phyloP scores from a whole-genome alignment of 2,113 vertebrate species.

The Syngnathoides biaculeatus region DNA sequence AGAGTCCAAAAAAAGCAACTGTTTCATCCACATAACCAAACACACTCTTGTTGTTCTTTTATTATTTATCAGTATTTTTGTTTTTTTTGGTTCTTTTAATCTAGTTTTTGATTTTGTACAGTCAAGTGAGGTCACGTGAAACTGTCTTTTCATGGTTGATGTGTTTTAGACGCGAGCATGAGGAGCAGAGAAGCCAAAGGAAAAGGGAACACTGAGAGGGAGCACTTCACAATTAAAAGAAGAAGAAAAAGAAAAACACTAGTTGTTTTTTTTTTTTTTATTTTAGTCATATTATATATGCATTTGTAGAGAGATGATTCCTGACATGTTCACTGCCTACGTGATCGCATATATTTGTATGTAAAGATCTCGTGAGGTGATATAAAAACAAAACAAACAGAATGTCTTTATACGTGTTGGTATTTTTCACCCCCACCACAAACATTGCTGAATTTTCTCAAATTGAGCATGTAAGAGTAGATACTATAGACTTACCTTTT shows the following conservation, averaged over 20 bases:
- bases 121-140: conserved; percentile 53
- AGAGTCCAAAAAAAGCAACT: conserved; percentile 30
- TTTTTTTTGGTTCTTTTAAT: conserved; percentile 43
- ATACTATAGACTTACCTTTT: conserved; percentile 56
- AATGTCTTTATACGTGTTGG: conserved; percentile 55
- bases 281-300: conserved; percentile 54
- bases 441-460: conserved; percentile 49
- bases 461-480: conserved; percentile 55
- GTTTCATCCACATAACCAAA: conserved; percentile 62
- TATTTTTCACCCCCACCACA: conserved; percentile 49
- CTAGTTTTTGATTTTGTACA: conserved; percentile 52
- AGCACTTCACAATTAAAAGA: conserved; percentile 52
- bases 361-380: conserved; percentile 56
- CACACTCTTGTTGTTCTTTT: conserved; percentile 43
- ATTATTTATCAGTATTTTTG: conserved; percentile 48
- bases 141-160: conserved; percentile 44
- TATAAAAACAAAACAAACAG: conserved; percentile 41
- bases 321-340: conserved; percentile 62
- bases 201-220: conserved; percentile 61
- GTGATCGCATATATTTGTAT: conserved; percentile 65
- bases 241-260: conserved; percentile 18
- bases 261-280: conserved; percentile 59
- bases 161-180: conserved; percentile 45
- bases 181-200: conserved; percentile 65
- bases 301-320: conserved; percentile 39